phyloP scores from a whole-genome alignment of 2,797 vertebrate genomes.

The Xiphophorus birchmanni region DNA sequence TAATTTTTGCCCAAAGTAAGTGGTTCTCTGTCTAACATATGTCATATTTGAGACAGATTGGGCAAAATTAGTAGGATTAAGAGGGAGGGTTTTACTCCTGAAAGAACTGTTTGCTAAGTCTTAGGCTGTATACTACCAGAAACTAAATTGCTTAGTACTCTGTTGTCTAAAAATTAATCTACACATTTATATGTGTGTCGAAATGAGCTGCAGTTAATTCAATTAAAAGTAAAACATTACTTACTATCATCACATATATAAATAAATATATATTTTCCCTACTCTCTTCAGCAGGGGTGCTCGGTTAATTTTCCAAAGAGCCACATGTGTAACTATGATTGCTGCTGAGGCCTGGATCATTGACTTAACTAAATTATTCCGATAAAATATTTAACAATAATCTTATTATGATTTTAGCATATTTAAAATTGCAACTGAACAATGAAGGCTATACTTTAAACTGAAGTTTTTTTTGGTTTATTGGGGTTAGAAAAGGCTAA shows the following conservation, averaged over 20 bases:
- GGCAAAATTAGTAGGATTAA: background rate
- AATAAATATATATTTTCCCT: background rate
- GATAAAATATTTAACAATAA: background rate
- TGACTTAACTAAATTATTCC: background rate
- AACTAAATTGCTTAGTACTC: background rate
- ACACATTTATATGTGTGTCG: background rate
- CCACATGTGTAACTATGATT: background rate
- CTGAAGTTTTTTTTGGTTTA: background rate
- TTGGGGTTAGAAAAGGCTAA: background rate
- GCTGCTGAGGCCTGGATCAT: background rate
- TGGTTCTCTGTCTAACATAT: background rate
- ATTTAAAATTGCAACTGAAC: background rate
- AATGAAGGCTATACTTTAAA: background rate
- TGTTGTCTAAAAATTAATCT: background rate
- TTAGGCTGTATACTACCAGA: background rate
- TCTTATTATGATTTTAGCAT: background rate
- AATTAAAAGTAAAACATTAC: background rate
- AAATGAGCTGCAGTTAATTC: background rate
- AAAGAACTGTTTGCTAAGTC: background rate
- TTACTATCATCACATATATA: background rate
- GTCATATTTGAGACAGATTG: background rate
- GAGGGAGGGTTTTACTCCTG: background rate
- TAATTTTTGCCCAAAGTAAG: background rate
- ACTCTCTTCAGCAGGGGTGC: background rate
- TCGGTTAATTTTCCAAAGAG: background rate